Percentiles rank a stretch among this genome's conserved stretches.
Evolutionary conservation across 2,797 vertebrate genomes (phyloP).

Genomic region (Percopsis omiscomaycus): DNA sequence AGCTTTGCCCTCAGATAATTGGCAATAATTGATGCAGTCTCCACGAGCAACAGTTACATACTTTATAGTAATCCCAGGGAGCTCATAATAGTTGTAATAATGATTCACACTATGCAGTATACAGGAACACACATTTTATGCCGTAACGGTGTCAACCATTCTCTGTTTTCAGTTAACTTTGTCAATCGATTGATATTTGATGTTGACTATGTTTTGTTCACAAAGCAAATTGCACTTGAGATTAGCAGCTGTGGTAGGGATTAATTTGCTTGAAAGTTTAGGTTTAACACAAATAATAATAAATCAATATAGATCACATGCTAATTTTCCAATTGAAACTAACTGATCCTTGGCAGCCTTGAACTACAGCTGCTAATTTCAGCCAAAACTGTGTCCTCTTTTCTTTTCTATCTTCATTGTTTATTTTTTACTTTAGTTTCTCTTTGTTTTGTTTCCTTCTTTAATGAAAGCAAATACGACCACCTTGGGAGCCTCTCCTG

Average conservation of each 20-base stretch:
- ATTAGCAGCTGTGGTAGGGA: conserved; percentile 81
- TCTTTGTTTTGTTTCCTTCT: conserved; percentile 75
- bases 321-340: too few species aligned
- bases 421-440: conserved; percentile 74
- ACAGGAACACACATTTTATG: conserved; percentile 68
- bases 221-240: conserved; percentile 76
- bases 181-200: conserved; percentile 77
- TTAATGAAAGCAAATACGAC: conserved; percentile 71
- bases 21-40: conserved; percentile 61
- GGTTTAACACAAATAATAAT: too few species aligned
- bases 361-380: conserved; percentile 83
- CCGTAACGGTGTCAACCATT: conserved; percentile 75
- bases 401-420: conserved; percentile 75
- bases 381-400: conserved; percentile 75
- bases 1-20: conserved; percentile 43
- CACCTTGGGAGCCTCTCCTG: conserved; percentile 71
- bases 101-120: conserved; percentile 50
- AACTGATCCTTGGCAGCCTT: conserved; percentile 32
- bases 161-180: conserved; percentile 80
- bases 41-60: conserved; percentile 67
- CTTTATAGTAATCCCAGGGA: conserved; percentile 44
- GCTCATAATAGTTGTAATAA: conserved; percentile 49
- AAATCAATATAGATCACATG: too few species aligned
- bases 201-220: conserved; percentile 82
- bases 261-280: conserved; percentile 4